These are phyloP conservation scores for Sarcophaga rosellei DNA, from an alignment of 2,888 invertebrate species.

Conservation along the genomic window DNA sequence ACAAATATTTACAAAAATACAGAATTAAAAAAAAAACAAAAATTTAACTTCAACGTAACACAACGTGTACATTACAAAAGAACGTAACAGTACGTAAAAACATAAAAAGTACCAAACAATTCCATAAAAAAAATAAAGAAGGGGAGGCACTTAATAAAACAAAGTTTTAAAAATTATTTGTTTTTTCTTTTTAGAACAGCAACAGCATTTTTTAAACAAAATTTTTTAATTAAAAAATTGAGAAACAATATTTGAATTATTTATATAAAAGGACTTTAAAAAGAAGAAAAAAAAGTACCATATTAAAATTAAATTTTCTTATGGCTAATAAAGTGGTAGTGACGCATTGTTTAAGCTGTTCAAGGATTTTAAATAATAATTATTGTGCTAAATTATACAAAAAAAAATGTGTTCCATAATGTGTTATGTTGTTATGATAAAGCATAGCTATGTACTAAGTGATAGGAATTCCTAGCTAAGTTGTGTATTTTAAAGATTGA, in stretches of 20 bases:
- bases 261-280: background rate
- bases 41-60: slow-evolving; percentile 28
- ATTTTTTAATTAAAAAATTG: slow-evolving; percentile 1
- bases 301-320: background rate
- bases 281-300: slow-evolving; percentile 1
- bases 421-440: background rate
- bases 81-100: background rate
- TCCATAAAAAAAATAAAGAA: background rate
- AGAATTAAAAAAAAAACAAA: slow-evolving; percentile 22
- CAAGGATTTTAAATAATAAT: background rate
- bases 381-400: background rate
- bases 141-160: slow-evolving; percentile 10
- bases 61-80: background rate
- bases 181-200: slow-evolving; percentile 6
- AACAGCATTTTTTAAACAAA: background rate
- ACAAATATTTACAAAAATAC: slow-evolving; percentile 42
- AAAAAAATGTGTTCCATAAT: background rate
- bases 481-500: too few species aligned
- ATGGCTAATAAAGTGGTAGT: background rate
- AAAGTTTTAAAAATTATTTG: background rate
- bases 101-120: background rate
- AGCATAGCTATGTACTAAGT: too few species aligned
- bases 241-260: background rate
- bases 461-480: too few species aligned
- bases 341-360: slow-evolving; percentile 28